Conservation (phyloP, 1,140 invertebrate genomes). For the Uloborus diversus region DNA sequence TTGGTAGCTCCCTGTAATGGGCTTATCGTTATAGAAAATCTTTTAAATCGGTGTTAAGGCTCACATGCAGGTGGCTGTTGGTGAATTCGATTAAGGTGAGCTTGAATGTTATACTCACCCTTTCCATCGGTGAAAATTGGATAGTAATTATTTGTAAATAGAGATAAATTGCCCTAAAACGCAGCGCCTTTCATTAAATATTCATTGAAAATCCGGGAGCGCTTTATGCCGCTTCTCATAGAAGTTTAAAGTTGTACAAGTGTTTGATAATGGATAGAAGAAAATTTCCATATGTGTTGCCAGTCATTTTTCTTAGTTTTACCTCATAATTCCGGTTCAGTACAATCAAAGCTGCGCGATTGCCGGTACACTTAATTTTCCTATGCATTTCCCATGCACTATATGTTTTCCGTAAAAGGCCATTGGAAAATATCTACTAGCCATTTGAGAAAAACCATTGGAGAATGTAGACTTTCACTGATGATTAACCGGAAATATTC, state of each 20-base stretch:
- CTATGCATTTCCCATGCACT: too few species aligned
- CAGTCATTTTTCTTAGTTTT: too few species aligned
- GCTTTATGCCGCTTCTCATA: background rate
- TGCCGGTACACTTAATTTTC: too few species aligned
- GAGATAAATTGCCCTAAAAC: background rate
- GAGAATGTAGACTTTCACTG: too few species aligned
- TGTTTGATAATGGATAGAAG: too few species aligned
- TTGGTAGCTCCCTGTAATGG: background rate
- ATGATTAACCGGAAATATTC: too few species aligned
- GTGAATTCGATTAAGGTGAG: slow-evolving; percentile 4
- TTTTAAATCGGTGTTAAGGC: slow-evolving; percentile 26
- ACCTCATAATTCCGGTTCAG: too few species aligned
- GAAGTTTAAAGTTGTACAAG: background rate
- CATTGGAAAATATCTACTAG: too few species aligned
- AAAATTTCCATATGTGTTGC: too few species aligned
- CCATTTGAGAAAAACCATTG: too few species aligned
- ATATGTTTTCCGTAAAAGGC: too few species aligned
- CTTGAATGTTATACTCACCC: background rate
- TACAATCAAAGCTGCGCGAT: too few species aligned
- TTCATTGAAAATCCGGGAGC: background rate
- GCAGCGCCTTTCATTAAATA: background rate
- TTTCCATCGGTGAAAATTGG: background rate
- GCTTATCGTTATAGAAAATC: slow-evolving; percentile 6
- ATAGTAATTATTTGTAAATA: slow-evolving; percentile 23
- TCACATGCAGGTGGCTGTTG: background rate